These are phyloP conservation scores for Berghia stephanieae DNA, from an alignment of 1,140 invertebrate genomes.

Conservation along the genomic window DNA sequence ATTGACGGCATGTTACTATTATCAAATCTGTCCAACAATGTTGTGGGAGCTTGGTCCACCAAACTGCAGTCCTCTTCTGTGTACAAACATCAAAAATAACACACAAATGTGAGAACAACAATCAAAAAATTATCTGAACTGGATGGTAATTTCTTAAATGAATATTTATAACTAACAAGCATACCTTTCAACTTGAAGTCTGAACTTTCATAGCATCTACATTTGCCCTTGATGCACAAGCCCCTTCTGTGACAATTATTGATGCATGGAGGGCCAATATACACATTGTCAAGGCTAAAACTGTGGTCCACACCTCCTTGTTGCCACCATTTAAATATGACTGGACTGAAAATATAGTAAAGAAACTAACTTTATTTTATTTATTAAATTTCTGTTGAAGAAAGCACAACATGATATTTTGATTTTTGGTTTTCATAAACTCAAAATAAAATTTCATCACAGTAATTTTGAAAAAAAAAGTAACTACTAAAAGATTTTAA, in stretches of 20 bases:
- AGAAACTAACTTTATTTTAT: background rate
- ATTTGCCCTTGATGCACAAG: slow-evolving; percentile 45
- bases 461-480: no score
- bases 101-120: background rate
- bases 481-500: no score
- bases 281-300: slow-evolving; percentile 67
- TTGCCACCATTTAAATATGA: slow-evolving; percentile 62
- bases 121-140: slow-evolving; percentile 2
- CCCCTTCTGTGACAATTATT: slow-evolving; percentile 67
- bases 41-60: slow-evolving; percentile 41
- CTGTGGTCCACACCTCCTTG: slow-evolving; percentile 56
- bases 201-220: slow-evolving; percentile 50
- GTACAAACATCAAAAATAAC: background rate
- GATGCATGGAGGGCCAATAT: slow-evolving; percentile 67
- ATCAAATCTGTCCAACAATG: slow-evolving; percentile 63
- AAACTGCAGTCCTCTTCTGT: slow-evolving; percentile 22
- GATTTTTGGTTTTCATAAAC: no score
- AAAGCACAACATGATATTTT: no score
- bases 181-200: no score
- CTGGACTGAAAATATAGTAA: slow-evolving; percentile 48
- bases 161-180: no score
- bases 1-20: slow-evolving; percentile 55
- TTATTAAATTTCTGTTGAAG: no score
- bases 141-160: no score
- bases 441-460: no score